phyloP scores from a whole-genome alignment of 2,888 invertebrate genomes.

The Cistogaster globosa region DNA sequence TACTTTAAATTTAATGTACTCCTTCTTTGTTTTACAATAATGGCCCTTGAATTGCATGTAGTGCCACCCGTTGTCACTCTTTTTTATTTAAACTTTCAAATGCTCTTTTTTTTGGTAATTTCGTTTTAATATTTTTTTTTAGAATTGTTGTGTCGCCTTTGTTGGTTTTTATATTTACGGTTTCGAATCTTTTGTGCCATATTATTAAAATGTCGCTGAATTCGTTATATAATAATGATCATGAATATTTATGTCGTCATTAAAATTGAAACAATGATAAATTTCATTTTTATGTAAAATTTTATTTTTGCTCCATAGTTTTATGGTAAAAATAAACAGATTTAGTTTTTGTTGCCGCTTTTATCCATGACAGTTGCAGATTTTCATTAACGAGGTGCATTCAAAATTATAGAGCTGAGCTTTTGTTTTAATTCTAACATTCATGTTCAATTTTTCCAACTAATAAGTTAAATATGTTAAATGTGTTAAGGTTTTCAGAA shows the following conservation, averaged over 20 bases:
- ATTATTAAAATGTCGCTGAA: slow-evolving; percentile 62
- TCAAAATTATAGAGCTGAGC: too few relatives aligned
- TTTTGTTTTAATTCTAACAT: too few relatives aligned
- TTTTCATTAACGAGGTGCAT: neutral
- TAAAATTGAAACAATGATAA: slow-evolving; percentile 71
- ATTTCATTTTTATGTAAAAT: slow-evolving; percentile 61
- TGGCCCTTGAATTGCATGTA: slow-evolving; percentile 58
- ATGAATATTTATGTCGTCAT: slow-evolving; percentile 71
- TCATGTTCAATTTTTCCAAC: too few relatives aligned
- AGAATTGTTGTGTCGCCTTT: slow-evolving; percentile 33
- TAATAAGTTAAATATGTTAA: too few relatives aligned
- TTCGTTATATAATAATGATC: slow-evolving; percentile 71
- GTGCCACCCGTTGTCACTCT: neutral
- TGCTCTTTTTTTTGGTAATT: slow-evolving; percentile 34
- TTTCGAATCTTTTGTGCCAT: slow-evolving; percentile 36
- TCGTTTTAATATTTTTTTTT: too few relatives aligned
- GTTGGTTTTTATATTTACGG: slow-evolving; percentile 53
- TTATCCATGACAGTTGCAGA: slow-evolving; percentile 33
- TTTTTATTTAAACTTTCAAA: neutral
- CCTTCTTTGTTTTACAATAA: neutral
- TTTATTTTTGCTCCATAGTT: slow-evolving; percentile 15
- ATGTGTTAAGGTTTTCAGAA: too few relatives aligned
- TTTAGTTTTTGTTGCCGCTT: slow-evolving; percentile 26
- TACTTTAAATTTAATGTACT: neutral
- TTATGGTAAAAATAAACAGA: slow-evolving; percentile 50